Conservation (phyloP, 2,888 invertebrate genomes). For the Cosmia trapezina region DNA sequence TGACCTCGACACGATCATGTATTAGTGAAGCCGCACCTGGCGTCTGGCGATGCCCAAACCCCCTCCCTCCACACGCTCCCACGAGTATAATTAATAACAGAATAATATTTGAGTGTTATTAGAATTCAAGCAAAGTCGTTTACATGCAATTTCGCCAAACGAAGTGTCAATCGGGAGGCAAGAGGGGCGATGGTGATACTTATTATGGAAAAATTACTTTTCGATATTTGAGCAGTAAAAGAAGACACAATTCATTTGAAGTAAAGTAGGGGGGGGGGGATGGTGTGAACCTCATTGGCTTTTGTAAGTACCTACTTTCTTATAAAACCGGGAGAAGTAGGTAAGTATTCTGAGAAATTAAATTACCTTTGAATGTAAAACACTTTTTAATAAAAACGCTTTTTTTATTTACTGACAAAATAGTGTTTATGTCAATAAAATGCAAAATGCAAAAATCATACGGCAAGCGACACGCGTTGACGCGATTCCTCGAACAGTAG, state of each 20-base stretch:
- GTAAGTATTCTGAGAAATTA: neutral
- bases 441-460: neutral
- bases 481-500: neutral
- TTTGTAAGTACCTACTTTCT: neutral
- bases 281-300: neutral
- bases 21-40: slow-evolving; percentile 18
- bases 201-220: slow-evolving; percentile 27
- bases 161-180: slow-evolving; percentile 10
- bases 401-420: too few species aligned
- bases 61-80: neutral
- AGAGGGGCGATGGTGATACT: slow-evolving; percentile 13
- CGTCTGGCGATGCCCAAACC: neutral
- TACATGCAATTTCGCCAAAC: slow-evolving; percentile 18
- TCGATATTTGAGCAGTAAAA: slow-evolving; percentile 29
- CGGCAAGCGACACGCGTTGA: neutral
- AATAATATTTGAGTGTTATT: slow-evolving; percentile 41
- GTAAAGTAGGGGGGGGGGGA: too few species aligned
- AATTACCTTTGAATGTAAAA: neutral
- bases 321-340: neutral
- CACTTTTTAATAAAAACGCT: too few species aligned
- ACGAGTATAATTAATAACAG: slow-evolving; percentile 28
- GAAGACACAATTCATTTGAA: slow-evolving; percentile 3
- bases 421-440: too few species aligned
- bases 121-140: slow-evolving; percentile 35
- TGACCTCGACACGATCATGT: slow-evolving; percentile 20